Conservation (phyloP, 2,797 vertebrate genomes). For the Hapalemur alaotrensis region DNA sequence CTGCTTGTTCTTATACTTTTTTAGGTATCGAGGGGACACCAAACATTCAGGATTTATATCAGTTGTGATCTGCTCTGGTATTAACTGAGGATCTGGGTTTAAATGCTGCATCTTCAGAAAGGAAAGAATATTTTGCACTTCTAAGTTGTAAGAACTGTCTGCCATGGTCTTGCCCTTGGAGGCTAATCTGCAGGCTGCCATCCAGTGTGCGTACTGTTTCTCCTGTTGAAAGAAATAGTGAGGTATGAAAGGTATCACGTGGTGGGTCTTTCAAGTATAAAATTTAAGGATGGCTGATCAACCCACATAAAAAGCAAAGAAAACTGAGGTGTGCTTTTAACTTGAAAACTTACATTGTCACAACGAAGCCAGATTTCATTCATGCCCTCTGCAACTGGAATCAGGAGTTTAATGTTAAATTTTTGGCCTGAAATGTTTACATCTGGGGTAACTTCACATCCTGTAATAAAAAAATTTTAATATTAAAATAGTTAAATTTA, state of each 20-base stretch:
- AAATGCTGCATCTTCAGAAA: constrained; percentile 99
- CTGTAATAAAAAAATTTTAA: constrained; percentile 79
- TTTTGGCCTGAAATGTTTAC: constrained; percentile 99
- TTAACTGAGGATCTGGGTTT: constrained; percentile 97
- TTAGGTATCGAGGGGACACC: constrained; percentile 97
- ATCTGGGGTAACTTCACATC: constrained; percentile 98
- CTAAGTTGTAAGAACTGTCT: constrained; percentile 97
- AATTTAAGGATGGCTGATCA: not conserved
- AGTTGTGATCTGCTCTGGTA: constrained; percentile 93
- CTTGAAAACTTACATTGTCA: constrained; percentile 90
- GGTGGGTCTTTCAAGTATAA: not conserved
- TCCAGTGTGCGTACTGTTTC: constrained; percentile 99
- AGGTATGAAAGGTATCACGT: not conserved
- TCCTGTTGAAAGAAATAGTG: constrained; percentile 85
- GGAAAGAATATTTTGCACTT: constrained; percentile 99
- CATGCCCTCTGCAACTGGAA: constrained; percentile 98
- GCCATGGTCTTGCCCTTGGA: constrained; percentile 99
- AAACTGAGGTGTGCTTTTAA: not conserved
- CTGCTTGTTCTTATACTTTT: constrained; percentile 99
- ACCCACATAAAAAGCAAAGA: not conserved
- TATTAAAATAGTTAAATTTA: constrained; percentile 26
- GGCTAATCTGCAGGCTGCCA: constrained; percentile 97
- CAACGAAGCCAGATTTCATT: constrained; percentile 99
- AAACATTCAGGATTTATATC: constrained; percentile 98
- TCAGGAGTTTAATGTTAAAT: constrained; percentile 99